A percentile compares a stretch with the other conserved stretches of the same genome.
Evolutionary conservation across 2,888 invertebrate genomes (phyloP).

Genomic region (Ichneumon xanthorius): DNA sequence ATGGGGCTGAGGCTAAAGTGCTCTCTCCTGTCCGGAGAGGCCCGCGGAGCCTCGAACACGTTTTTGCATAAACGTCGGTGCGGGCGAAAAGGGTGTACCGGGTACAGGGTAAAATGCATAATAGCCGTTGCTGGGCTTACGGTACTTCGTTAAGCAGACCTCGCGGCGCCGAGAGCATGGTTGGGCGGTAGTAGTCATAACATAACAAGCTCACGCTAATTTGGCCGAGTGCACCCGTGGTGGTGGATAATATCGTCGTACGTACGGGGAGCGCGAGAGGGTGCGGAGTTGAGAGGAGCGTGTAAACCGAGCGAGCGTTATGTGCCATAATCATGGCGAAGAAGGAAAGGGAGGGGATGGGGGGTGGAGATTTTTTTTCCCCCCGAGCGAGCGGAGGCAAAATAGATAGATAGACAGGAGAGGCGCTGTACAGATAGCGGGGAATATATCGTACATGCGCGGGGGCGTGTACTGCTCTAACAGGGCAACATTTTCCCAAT

Average conservation of each 20-base stretch:
- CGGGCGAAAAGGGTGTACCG: not conserved
- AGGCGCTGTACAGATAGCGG: not conserved
- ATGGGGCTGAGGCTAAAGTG: not conserved
- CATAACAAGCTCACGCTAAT: conserved; percentile 17
- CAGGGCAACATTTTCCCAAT: conserved; percentile 41
- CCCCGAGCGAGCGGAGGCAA: not conserved
- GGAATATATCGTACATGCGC: not conserved
- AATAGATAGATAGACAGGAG: not conserved
- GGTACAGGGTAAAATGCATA: conserved; percentile 12
- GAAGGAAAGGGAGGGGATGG: not conserved
- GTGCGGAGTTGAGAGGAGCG: not conserved
- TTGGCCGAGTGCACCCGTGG: not conserved
- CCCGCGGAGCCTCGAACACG: not conserved
- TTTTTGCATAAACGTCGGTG: conserved; percentile 11
- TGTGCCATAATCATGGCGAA: conserved; percentile 7
- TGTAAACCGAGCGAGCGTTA: not conserved
- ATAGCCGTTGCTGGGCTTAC: not conserved
- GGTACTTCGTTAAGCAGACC: conserved; percentile 15
- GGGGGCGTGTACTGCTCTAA: conserved; percentile 10
- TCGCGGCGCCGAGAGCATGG: not conserved
- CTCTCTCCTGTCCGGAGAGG: not conserved
- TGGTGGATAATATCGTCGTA: not conserved
- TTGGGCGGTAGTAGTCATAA: not conserved
- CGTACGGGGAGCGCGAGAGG: not conserved
- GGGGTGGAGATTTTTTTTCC: not conserved